Base-by-base conservation (phyloP, 2,797 vertebrate species). In the Setipinna tenuifilis region DNA sequence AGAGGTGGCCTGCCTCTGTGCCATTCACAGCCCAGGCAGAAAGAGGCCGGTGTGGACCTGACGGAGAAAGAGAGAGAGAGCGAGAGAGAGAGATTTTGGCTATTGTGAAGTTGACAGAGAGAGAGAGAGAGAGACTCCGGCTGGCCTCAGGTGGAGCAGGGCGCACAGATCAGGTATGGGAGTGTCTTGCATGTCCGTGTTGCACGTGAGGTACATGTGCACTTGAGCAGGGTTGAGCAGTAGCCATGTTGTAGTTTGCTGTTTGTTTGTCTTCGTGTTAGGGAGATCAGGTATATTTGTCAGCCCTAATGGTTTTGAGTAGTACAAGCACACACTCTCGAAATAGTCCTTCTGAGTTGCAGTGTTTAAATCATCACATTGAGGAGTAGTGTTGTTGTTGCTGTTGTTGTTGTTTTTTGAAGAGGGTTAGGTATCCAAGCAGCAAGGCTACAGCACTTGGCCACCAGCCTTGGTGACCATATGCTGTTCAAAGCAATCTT, bases 61-160 rank as follows among this genome's bases (percentile, higher is more conserved):
- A 41, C 28, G 41, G 71, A 65, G 61, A 75, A 14, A 28, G 31
- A 31, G 28, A 17, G 68, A 41, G 14, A 75, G 14, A 48, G 46
- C 3, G 10, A 54, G 50, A 54, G 50, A 54, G 7, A 54, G 50
- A 54, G 2, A 14, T 7, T 54, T 7, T 7, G 31, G 31, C 35
- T 78, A 12, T 17, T 31, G 25, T 71, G 68, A 71, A 31, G 19
- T 16, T 78, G 71, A 41, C 71, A 78, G 71, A 78, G 71, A 65
- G 61, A 44, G 35, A 31, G 35, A 35, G 31, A 19, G 71, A 21
- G 31, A 78, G 35, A 54, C 50, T 54, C 50, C 50, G 50, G 50
- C 50, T 44, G 35, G 17, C 58, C 58, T 17, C 58, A n/a, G 58
- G 58, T 59, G 17, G 71, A 78, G 16, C 31, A 2, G 71, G 31